Evolutionary conservation across 2,888 invertebrate genomes (phyloP), one percentile per base, ranked within the genome.

Genomic region (Phengaris alcon): DNA sequence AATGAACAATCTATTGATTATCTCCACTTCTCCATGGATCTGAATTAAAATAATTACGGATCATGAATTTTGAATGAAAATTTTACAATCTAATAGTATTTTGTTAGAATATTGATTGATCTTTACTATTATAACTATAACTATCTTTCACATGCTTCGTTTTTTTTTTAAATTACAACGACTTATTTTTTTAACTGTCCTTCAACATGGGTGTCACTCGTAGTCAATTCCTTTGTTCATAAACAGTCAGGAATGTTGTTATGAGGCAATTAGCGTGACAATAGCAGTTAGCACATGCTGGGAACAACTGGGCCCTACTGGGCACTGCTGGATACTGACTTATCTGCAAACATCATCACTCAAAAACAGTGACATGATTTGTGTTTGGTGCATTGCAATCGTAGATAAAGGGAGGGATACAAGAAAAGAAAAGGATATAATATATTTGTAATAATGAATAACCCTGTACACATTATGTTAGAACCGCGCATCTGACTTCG

Each of bases 211-310:
- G 22, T 22, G 22, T 22, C 10, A 59, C 22, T 9, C 22, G 10
- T 59, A 59, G 48, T 48, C 48, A 73, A 76, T 73, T 77, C 74
- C 70, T 76, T 76, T 77, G 76, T 75, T 44, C 15, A 73, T 72
- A 73, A 79, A 77, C 78, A 78, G 70, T 73, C 78, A 77, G 80
- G 80, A 82, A 82, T 86, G 84, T 86, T 86, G 87, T 87, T 84
- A 84, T 86, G 90, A 89, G 87, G 87, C 89, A 90, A 90, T 92
- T 90, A 88, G 85, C 80, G 80, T 81, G 81, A 81, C 81, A 80
- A 82, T 88, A 10, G 10, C 6, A 7, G 48, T 48, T 48, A 48
- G 48, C 8, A 6, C 59, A 59, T 22, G 59, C 59, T 59, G 59
- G 59, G 59, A 57, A 22, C 22, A 22, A 10, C 22, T 22, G 59